A percentile compares a stretch with the other conserved stretches of the same genome.
phyloP scores from a whole-genome alignment of 2,888 invertebrate genomes.

The Sesia apiformis region DNA sequence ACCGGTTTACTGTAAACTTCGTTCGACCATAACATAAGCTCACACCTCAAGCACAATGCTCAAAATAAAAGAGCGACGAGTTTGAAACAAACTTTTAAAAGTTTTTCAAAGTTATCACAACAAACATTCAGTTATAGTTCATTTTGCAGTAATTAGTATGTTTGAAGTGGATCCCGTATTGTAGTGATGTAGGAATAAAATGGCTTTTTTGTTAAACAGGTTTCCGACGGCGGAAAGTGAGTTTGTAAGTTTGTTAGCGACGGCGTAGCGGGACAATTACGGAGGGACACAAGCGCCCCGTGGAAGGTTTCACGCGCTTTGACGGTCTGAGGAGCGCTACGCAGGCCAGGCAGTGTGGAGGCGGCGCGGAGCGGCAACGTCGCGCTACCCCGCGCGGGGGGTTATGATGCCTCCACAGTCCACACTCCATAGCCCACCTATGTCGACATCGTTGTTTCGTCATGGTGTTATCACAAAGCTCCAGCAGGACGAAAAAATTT shows the following conservation, averaged over 20 bases:
- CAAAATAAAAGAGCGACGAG: slow-evolving; percentile 23
- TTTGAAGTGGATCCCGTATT: slow-evolving; percentile 27
- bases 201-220: slow-evolving; percentile 43
- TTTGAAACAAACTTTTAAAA: slow-evolving; percentile 55
- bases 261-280: slow-evolving; percentile 20
- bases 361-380: slow-evolving; percentile 43
- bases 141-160: background rate
- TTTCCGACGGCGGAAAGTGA: slow-evolving; percentile 50
- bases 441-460: slow-evolving; percentile 50
- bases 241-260: slow-evolving; percentile 49
- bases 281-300: slow-evolving; percentile 37
- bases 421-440: slow-evolving; percentile 31
- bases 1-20: slow-evolving; percentile 63
- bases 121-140: slow-evolving; percentile 3
- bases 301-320: slow-evolving; percentile 48
- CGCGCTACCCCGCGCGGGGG: slow-evolving; percentile 29
- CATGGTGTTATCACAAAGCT: slow-evolving; percentile 41
- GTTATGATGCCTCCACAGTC: slow-evolving; percentile 25
- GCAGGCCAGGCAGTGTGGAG: slow-evolving; percentile 4
- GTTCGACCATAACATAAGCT: slow-evolving; percentile 53
- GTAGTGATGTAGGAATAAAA: slow-evolving; percentile 25
- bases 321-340: slow-evolving; percentile 15
- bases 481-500: slow-evolving; percentile 30
- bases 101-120: slow-evolving; percentile 40
- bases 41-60: slow-evolving; percentile 31